Conservation (phyloP, 2,797 vertebrate genomes). For the Smutsia gigantea region DNA sequence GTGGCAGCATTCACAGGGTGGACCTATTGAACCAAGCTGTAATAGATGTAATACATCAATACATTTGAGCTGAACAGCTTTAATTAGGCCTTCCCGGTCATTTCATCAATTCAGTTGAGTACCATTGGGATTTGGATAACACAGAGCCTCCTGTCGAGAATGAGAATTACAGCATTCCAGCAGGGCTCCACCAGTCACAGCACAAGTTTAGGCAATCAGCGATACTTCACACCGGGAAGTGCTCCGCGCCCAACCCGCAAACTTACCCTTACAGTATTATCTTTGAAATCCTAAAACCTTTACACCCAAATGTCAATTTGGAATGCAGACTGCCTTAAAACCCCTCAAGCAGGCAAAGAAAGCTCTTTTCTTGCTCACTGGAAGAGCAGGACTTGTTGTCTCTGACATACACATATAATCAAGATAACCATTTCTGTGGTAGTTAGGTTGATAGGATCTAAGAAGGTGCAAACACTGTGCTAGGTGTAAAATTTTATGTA, state of each 20-base stretch:
- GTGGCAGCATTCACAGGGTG: slow-evolving; percentile 91
- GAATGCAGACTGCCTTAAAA: slow-evolving; percentile 70
- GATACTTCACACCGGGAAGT: slow-evolving; percentile 83
- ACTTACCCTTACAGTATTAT: slow-evolving; percentile 78
- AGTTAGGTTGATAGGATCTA: slow-evolving; percentile 47
- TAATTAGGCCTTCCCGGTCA: slow-evolving; percentile 99
- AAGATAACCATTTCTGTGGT: slow-evolving; percentile 40
- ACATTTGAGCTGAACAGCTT: slow-evolving; percentile 98
- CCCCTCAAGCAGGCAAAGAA: background rate
- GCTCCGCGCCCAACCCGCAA: slow-evolving; percentile 77
- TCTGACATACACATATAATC: slow-evolving; percentile 31
- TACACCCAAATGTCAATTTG: slow-evolving; percentile 70
- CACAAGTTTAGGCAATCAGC: slow-evolving; percentile 85
- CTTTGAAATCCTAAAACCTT: slow-evolving; percentile 77
- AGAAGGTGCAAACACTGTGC: slow-evolving; percentile 35
- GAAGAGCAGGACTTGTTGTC: slow-evolving; percentile 60
- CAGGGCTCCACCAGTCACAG: slow-evolving; percentile 83
- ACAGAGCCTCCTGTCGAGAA: slow-evolving; percentile 90
- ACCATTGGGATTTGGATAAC: slow-evolving; percentile 91
- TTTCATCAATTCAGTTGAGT: slow-evolving; percentile 96
- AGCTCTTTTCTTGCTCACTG: slow-evolving; percentile 52
- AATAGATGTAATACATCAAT: slow-evolving; percentile 99
- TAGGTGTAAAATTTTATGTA: background rate
- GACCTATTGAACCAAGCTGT: slow-evolving; percentile 96
- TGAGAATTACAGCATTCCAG: slow-evolving; percentile 89